Evolutionary conservation across 64 coral and sea anemone species (phyloP).

Genomic region (Actinia equina): DNA sequence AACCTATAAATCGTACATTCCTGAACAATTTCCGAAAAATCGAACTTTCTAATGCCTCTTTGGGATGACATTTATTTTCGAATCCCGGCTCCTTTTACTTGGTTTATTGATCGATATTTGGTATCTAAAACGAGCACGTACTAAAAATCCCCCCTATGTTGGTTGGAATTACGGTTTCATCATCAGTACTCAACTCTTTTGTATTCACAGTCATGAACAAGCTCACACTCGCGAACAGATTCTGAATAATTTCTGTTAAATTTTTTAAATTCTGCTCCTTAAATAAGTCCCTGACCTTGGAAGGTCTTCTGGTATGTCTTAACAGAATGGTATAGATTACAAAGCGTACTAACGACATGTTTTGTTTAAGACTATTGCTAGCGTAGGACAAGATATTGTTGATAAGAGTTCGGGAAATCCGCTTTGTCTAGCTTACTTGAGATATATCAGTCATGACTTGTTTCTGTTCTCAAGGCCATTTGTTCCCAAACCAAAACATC

Average conservation of each 20-base stretch:
- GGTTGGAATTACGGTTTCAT: not conserved
- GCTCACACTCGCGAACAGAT: not conserved
- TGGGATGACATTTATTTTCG: not conserved
- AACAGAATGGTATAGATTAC: not conserved
- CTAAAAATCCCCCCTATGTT: not conserved
- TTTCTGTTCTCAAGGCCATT: not conserved
- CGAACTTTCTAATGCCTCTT: too few species aligned
- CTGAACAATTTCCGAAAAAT: too few species aligned
- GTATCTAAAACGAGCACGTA: not conserved
- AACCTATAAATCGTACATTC: too few species aligned
- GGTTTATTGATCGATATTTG: not conserved
- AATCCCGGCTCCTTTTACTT: not conserved
- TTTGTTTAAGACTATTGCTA: constrained; percentile 13
- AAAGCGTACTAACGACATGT: not conserved
- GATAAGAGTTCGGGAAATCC: constrained; percentile 14
- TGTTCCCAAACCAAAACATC: constrained; percentile 7
- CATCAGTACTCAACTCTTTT: not conserved
- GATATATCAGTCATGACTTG: not conserved
- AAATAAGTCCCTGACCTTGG: not conserved
- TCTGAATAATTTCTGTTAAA: not conserved
- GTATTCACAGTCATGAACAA: not conserved
- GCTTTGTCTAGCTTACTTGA: constrained; percentile 2
- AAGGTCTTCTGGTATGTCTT: not conserved
- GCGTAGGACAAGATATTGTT: not conserved
- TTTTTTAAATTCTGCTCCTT: not conserved